Evolutionary conservation across 2,888 invertebrate genomes (phyloP), one percentile per base, ranked within the genome.

Genomic region (Scaptomyza parva): DNA sequence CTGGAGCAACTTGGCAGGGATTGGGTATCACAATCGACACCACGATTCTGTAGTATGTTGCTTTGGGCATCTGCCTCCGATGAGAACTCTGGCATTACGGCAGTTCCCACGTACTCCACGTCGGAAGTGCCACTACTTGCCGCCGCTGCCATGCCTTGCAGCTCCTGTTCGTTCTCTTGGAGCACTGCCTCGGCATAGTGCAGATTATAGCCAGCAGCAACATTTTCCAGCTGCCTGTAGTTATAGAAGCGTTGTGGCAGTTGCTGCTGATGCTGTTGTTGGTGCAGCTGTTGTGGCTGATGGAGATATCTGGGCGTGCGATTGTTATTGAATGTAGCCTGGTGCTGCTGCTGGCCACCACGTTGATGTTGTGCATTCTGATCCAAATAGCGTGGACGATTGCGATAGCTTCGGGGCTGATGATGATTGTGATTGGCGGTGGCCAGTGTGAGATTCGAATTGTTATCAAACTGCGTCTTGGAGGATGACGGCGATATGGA

Each of bases 351-450:
- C 11, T 52, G 73, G 3, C 40, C 62, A 1, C 66, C 17, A 37
- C 37, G 37, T 4, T 17, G 52, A 3, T 64, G 65, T 1, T 65
- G 61, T 3, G 33, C 35, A 6, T n/a, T 48, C 26, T 33, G 8
- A 6, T 65, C 40, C 68, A 35, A 30, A 2, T 82, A 88, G 7
- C 83, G 88, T 40, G 57, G 41, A 2, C 83, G 70, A 63, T 85
- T 84, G 22, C 89, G 88, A 45, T 70, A 87, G 4, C 44, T 62
- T 14, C 88, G 85, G 37, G 74, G 63, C 2, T 62, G 68, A 45
- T 85, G 52, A n/a, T 43, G 59, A 43, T 76, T 65, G 18, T 65
- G 55, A 33, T 22, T 45, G 7, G 44, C 22, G 7, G 44, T 26
- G 7, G 63, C 40, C 2, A 60, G 35, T 0, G 65, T 51, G 0